These are phyloP conservation scores for pig (Sus scrofa) DNA, from an alignment of 2,113 vertebrate species.

Conservation along the genomic window DNA sequence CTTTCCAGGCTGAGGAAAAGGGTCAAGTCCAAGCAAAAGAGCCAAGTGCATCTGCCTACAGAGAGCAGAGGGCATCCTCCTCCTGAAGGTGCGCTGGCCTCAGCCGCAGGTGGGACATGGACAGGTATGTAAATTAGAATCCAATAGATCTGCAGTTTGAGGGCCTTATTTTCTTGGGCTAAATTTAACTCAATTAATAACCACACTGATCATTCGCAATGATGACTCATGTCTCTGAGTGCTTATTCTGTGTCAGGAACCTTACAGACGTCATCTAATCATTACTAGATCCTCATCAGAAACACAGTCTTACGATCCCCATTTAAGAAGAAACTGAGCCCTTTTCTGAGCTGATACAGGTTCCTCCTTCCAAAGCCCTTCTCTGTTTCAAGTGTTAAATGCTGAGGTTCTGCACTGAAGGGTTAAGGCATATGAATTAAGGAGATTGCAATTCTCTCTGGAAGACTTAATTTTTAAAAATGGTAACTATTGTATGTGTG, in stretches of 20 bases:
- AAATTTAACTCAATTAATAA: neutral
- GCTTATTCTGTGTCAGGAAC: neutral
- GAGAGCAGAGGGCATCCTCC: fast-evolving
- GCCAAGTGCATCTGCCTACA: neutral
- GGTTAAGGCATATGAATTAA: too few relatives aligned
- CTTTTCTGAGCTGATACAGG: neutral
- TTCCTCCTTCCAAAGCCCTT: neutral
- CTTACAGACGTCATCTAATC: neutral
- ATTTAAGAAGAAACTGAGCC: neutral
- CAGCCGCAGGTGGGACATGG: fast-evolving
- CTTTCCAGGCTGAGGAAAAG: neutral
- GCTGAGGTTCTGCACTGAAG: neutral
- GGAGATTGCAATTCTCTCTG: neutral
- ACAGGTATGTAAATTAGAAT: neutral
- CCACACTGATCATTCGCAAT: neutral
- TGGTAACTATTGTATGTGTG: neutral
- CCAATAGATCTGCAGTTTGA: neutral
- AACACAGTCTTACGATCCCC: neutral
- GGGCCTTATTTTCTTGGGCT: neutral
- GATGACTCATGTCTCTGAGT: neutral
- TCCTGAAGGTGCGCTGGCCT: too few relatives aligned
- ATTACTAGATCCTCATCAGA: neutral
- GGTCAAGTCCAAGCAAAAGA: neutral
- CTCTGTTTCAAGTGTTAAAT: neutral
- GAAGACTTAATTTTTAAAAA: neutral